Conservation (phyloP, 2,113 vertebrate species). For the Ptyas mucosa region DNA sequence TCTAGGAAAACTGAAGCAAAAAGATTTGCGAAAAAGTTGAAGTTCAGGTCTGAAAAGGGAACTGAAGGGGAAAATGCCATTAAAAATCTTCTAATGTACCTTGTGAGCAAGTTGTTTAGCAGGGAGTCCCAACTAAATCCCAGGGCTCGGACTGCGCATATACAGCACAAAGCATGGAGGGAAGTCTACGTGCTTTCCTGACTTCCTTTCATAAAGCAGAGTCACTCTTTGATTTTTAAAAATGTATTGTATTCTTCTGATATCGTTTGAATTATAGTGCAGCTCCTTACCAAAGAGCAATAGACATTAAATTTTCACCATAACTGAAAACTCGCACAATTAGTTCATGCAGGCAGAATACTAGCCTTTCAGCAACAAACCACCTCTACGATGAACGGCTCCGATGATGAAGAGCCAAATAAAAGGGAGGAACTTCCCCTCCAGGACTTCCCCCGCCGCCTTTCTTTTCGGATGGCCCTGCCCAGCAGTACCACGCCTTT, state of each 20-base stretch:
- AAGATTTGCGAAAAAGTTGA: neutral
- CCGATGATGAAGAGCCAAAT: neutral
- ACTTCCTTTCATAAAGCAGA: neutral
- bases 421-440: neutral
- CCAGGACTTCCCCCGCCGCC: rapidly evolving
- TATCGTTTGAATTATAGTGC: neutral
- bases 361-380: neutral
- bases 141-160: neutral
- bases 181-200: neutral
- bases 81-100: neutral
- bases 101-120: neutral
- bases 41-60: neutral
- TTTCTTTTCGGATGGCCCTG: neutral
- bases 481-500: neutral
- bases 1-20: neutral
- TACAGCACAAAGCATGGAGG: neutral
- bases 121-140: neutral
- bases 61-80: neutral
- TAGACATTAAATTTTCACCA: neutral
- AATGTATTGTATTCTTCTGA: neutral
- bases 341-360: neutral
- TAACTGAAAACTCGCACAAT: neutral
- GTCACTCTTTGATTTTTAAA: neutral
- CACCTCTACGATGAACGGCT: neutral
- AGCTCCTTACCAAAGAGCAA: neutral